Base-by-base conservation (phyloP, 1,140 invertebrate species). In the Portunus trituberculatus region DNA sequence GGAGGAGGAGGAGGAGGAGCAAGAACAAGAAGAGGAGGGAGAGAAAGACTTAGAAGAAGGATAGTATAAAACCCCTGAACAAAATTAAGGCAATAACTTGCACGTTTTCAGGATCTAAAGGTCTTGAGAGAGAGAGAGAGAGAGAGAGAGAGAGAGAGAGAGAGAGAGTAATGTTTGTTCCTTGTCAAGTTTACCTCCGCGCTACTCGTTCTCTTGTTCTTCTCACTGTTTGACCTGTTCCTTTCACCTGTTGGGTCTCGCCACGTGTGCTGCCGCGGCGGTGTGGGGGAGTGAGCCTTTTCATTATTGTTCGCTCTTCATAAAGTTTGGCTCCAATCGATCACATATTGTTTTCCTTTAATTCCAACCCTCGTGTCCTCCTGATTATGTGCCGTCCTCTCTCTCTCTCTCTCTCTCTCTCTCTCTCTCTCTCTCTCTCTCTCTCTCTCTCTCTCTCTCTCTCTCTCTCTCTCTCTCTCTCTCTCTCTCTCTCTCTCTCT, bases 391-490 rank as follows among this genome's bases (percentile, higher is more conserved):
- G 16, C 14, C 31, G 52, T 32, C 45, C 45, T 89, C 31, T 89
- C 87, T 89, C 87, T 89, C 31, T 89, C 29, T 46, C 45, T 88
- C 87, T 39, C 31, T 89, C 45, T 89, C 7, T 89, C 87, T 46
- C 87, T 89, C 45, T 89, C 45, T 89, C 45, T 45, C 87, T 45
- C 25, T 59, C 52, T 59, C 52, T 59, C 52, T 59, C 52, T 59
- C 52, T 59, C 52, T 59, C 52, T 59, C 52, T 59, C 52, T 59
- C 16, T 20, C 52, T 59, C 52, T 59, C 16, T 59, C 16, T 20
- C 16, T 20, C 52, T 59, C 52, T 20, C 16, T 20, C 16, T 20
- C 16, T 20, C 16, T 20, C 16, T 20, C 16, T 20, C 12, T 20
- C 52, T 59, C 52, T 59, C 52, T 59, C 16, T 59, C 16, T 20